These are phyloP conservation scores for Bombus impatiens DNA, from an alignment of 1,140 invertebrate species.

Conservation along the genomic window DNA sequence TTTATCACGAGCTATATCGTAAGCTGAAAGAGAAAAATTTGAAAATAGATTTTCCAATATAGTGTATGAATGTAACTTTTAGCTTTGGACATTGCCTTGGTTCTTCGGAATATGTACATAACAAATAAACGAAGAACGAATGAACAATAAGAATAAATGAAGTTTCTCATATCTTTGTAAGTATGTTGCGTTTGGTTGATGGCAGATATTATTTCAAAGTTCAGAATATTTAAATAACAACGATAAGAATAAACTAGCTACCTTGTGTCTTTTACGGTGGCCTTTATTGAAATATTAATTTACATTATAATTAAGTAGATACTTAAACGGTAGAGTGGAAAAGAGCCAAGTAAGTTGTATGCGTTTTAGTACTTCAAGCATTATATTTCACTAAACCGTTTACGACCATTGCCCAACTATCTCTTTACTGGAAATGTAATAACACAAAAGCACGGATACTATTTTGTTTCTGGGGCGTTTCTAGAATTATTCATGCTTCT, in stretches of 20 bases:
- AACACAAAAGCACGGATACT: neutral
- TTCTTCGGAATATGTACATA: neutral
- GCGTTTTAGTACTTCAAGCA: neutral
- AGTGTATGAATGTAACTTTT: neutral
- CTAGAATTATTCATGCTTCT: neutral
- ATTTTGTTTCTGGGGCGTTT: neutral
- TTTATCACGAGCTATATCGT: neutral
- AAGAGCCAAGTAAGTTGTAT: neutral
- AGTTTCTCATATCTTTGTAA: neutral
- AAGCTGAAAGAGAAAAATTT: no score
- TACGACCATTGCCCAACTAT: neutral
- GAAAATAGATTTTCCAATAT: neutral
- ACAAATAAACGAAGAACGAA: neutral
- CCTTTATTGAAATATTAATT: neutral
- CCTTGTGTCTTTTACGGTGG: neutral
- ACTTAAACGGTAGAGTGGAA: neutral
- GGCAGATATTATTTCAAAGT: neutral
- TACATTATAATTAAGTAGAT: neutral
- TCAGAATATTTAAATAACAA: neutral
- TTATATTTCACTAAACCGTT: slow-evolving; percentile 1
- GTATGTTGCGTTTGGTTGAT: neutral
- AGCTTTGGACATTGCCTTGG: neutral
- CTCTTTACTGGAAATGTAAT: neutral
- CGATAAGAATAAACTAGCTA: neutral
- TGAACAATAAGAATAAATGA: neutral